These are phyloP conservation scores for Epinephelus lanceolatus DNA, from an alignment of 2,113 vertebrate species.

Conservation along the genomic window DNA sequence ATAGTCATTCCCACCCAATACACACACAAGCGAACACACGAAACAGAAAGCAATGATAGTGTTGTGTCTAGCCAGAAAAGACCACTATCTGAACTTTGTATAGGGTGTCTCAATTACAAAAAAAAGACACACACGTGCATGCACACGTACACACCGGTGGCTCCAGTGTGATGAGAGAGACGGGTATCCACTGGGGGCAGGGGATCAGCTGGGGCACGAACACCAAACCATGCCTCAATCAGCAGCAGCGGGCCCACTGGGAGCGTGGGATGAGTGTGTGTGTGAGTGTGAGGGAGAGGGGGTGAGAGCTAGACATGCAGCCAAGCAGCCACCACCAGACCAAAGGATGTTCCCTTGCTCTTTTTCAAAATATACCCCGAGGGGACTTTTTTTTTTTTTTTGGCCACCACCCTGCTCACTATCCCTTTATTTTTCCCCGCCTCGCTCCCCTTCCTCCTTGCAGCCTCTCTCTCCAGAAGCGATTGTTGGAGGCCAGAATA, in stretches of 20 bases:
- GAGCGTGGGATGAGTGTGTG: constrained; percentile 47
- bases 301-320: constrained; percentile 57
- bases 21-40: constrained; percentile 15
- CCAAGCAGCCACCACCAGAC: constrained; percentile 76
- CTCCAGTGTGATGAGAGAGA: constrained; percentile 56
- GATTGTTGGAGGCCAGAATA: constrained; percentile 70
- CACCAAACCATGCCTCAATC: constrained; percentile 72
- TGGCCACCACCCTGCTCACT: constrained; percentile 42
- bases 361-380: constrained; percentile 81
- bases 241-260: constrained; percentile 66
- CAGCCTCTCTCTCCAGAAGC: constrained; percentile 57
- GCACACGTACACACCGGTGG: constrained; percentile 29
- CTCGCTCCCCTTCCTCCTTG: constrained; percentile 28
- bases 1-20: constrained; percentile 84
- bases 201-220: constrained; percentile 77
- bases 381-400: constrained; percentile 65
- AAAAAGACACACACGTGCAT: constrained; percentile 33
- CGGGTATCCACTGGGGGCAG: constrained; percentile 60
- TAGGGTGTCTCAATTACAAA: constrained; percentile 62
- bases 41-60: constrained; percentile 86
- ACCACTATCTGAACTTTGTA: constrained; percentile 68
- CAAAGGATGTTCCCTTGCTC: constrained; percentile 76
- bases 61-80: constrained; percentile 87
- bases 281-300: background rate
- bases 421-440: constrained; percentile 24